Percentiles rank a stretch among this genome's conserved stretches.
Evolutionary conservation across 2,888 invertebrate genomes (phyloP).

Genomic region (Erynnis tages): DNA sequence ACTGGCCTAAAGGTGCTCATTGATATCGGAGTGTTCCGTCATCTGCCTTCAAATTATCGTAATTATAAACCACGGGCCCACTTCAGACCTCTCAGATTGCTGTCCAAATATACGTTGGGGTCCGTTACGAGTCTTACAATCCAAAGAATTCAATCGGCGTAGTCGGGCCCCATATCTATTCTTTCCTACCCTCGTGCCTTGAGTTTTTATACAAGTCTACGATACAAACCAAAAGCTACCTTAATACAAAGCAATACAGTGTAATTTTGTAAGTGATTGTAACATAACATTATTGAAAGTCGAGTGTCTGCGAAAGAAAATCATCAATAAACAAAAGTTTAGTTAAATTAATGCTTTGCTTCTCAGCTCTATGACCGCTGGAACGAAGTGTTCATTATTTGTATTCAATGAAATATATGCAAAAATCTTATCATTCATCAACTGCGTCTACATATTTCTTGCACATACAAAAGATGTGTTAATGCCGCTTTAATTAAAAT

Average conservation of each 20-base stretch:
- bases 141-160: conserved; percentile 71
- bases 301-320: conserved; percentile 73
- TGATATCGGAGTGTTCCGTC: conserved; percentile 41
- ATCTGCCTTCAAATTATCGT: conserved; percentile 76
- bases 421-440: conserved; percentile 21
- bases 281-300: conserved; percentile 45
- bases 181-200: conserved; percentile 64
- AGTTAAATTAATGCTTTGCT: conserved; percentile 68
- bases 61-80: conserved; percentile 75
- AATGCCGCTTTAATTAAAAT: no score
- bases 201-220: conserved; percentile 16
- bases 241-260: conserved; percentile 31
- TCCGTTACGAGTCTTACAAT: conserved; percentile 71
- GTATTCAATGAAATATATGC: conserved; percentile 22
- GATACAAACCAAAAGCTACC: conserved; percentile 34
- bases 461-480: conserved; percentile 4
- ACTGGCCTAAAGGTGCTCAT: conserved; percentile 14
- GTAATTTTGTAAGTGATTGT: conserved; percentile 29
- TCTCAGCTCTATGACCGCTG: conserved; percentile 45
- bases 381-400: conserved; percentile 46
- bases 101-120: conserved; percentile 81
- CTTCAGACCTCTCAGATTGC: conserved; percentile 76
- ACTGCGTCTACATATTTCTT: not conserved
- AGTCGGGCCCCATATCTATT: conserved; percentile 78
- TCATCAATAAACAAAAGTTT: conserved; percentile 78